phyloP scores from a whole-genome alignment of 2,113 vertebrate species.

The Dasyornis broadbenti region DNA sequence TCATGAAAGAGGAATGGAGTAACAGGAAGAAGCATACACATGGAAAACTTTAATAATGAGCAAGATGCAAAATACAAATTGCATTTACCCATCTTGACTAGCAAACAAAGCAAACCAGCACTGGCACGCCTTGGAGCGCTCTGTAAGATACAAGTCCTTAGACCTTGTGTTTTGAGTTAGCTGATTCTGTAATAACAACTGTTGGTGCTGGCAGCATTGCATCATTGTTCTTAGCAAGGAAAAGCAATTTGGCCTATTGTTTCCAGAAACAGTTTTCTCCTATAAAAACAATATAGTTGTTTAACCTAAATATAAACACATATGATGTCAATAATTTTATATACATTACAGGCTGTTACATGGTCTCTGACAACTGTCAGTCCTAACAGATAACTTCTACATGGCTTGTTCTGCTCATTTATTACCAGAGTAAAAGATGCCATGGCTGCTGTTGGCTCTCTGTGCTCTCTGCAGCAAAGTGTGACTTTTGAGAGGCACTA shows the following conservation, averaged over 20 bases:
- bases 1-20: not conserved
- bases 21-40: not conserved
- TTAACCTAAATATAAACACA: conserved; percentile 57
- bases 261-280: conserved; percentile 48
- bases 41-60: conserved; percentile 5
- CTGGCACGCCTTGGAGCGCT: not conserved
- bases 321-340: conserved; percentile 15
- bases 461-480: not conserved
- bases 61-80: conserved; percentile 31
- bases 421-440: not conserved
- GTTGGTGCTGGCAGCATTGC: conserved; percentile 33
- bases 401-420: not conserved
- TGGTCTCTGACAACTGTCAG: not conserved
- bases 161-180: conserved; percentile 49
- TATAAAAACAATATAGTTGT: conserved; percentile 19
- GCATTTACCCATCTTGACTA: conserved; percentile 8
- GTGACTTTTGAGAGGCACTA: not conserved
- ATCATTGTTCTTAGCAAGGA: conserved; percentile 47
- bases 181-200: conserved; percentile 56
- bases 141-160: not conserved
- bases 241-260: conserved; percentile 49
- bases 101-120: conserved; percentile 17
- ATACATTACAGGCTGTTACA: not conserved
- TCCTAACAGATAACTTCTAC: not conserved
- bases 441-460: not conserved